These are phyloP conservation scores for Pseudomyrmex flavicornis DNA, from an alignment of 1,140 invertebrate genomes.

Conservation along the genomic window DNA sequence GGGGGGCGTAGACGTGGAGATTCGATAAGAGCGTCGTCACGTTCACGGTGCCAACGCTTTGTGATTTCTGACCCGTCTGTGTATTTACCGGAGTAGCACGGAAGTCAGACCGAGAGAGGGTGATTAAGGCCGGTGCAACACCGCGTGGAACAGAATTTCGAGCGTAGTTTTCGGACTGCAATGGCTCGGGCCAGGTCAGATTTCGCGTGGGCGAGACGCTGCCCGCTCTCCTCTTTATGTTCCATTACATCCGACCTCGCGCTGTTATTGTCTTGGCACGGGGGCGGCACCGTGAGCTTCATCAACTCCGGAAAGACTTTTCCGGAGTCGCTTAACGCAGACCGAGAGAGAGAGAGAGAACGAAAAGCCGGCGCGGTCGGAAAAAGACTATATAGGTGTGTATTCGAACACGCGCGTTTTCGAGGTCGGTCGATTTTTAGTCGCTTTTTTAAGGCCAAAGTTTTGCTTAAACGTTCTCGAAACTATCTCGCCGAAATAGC, in stretches of 20 bases:
- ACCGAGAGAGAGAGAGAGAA: background rate
- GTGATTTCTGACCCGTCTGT: slow-evolving; percentile 52
- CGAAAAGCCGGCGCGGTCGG: background rate
- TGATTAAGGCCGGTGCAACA: slow-evolving; percentile 60
- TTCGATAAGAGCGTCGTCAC: slow-evolving; percentile 51
- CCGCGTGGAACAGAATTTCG: slow-evolving; percentile 48
- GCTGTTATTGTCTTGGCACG: slow-evolving; percentile 51
- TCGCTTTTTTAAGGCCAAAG: slow-evolving; percentile 16
- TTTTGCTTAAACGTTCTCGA: slow-evolving; percentile 24
- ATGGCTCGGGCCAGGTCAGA: slow-evolving; percentile 19
- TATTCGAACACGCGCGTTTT: slow-evolving; percentile 31
- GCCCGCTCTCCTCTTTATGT: slow-evolving; percentile 31
- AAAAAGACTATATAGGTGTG: background rate
- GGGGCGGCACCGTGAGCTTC: slow-evolving; percentile 23
- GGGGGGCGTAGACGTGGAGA: background rate
- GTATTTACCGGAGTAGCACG: slow-evolving; percentile 7
- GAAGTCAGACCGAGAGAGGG: slow-evolving; percentile 19
- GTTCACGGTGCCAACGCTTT: slow-evolving; percentile 38
- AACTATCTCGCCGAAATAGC: background rate
- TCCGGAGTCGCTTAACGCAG: slow-evolving; percentile 46
- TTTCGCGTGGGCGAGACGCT: too few species aligned
- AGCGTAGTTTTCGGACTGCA: slow-evolving; percentile 51
- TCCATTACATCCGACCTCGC: slow-evolving; percentile 30
- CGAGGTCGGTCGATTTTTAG: background rate
- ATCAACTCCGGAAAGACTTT: slow-evolving; percentile 48